Conservation (phyloP, 2,113 vertebrate genomes). For the Spheniscus mendiculus region DNA sequence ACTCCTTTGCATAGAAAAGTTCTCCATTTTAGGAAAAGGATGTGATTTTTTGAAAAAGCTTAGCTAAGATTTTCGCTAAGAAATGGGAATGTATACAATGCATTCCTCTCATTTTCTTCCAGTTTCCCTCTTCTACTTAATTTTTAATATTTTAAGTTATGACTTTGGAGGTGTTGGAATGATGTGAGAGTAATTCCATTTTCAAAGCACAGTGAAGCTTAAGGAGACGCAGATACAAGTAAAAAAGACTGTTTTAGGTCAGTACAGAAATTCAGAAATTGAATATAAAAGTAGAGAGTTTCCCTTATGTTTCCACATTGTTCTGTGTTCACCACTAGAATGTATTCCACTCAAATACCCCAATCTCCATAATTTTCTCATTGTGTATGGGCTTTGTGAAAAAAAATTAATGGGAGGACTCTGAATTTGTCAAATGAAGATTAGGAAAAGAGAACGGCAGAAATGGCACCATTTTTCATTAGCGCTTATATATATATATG, state of each 20-base stretch:
- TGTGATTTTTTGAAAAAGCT: neutral
- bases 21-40: constrained; percentile 22
- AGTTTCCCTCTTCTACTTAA: neutral
- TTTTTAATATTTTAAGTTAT: neutral
- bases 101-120: neutral
- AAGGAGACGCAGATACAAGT: neutral
- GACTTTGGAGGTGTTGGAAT: neutral
- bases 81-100: neutral
- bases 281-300: neutral
- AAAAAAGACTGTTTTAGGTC: neutral
- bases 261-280: neutral
- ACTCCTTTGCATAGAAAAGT: constrained; percentile 8
- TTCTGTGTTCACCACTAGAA: neutral
- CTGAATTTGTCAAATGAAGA: neutral
- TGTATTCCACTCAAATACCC: neutral
- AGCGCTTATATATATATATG: neutral
- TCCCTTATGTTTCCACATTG: neutral
- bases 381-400: neutral
- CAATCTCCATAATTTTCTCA: neutral
- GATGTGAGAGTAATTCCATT: neutral
- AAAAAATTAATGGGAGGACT: neutral
- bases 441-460: neutral
- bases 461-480: neutral
- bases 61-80: neutral
- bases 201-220: neutral